Evolutionary conservation across 2,888 invertebrate species (phyloP), one percentile per base, ranked within the genome.

Genomic region (Polyommatus iphigenia): DNA sequence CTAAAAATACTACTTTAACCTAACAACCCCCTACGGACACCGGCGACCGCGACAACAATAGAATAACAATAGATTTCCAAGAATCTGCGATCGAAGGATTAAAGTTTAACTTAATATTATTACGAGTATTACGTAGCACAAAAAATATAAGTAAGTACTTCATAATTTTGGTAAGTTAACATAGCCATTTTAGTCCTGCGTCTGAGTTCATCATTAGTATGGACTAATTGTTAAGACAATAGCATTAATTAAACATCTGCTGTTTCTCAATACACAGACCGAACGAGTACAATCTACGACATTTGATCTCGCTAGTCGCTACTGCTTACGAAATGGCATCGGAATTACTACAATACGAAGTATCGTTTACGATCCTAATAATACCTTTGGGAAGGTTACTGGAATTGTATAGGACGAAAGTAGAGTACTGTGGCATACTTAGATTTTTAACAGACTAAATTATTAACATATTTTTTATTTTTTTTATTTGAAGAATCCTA

Each of bases 281-380:
- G 24, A 46, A 73, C 24, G 29, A 46, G 20, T 15, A 46, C 41
- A 72, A 73, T 73, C 73, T 50, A 20, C 29, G 75, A 75, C 75
- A 75, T 75, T 50, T 75, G 75, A 75, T 54, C 75, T 75, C 75
- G 29, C 75, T 54, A 75, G 54, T 75, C 75, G 29, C 75, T 54
- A 75, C 75, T 29, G 54, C 75, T 50, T 46, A 24, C 24, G 20
- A 75, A 73, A 24, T 1, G 24, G 50, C 50, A 50, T 54, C 75
- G 29, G 29, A 29, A 67, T 67, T 67, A 67, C 62, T 67, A 67
- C 62, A 67, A 67, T 67, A 62, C 29, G 29, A 29, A 67, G 67
- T 67, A 75, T 75, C 75, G 54, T 15, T 75, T 54, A 50, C 29
- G 54, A 75, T 75, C 54, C 29, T 18, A 67, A 67, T 62, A 62